Base-by-base conservation (phyloP, 2,113 vertebrate genomes). In the Laticauda colubrina region DNA sequence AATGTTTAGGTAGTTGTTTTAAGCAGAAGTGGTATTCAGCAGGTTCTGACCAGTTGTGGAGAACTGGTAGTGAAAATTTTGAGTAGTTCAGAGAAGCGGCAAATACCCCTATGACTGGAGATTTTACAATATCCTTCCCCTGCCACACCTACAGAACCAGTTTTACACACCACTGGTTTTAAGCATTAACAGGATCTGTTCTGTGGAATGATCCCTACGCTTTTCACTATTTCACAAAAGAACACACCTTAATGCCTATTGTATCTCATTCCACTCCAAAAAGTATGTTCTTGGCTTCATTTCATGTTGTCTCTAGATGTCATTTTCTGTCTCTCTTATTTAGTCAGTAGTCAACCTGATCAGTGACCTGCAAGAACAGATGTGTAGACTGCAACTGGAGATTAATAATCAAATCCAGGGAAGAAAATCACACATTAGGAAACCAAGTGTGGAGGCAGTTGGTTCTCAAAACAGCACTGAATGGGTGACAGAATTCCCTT, bases 291-390 rank as follows among this genome's bases (percentile, higher is more conserved):
- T 94, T 92, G 91, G 57, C 39, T 56, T 91, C 29, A 56, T 94
- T 87, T 26, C 0, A 7, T 94, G 87, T 93, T 94, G 64, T 96
- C 56, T 93, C 43, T 3, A 57, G 0, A 92, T 14, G 93, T 14
- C 90, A 92, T 92, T 93, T 96, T 94, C 91, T 45, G 96, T 90
- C 90, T 96, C 92, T 88, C 95, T 95, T 97, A 97, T 98, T 96
- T 98, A 99, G 99, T 99, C 98, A 56, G 98, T 99, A 97, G 98
- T 99, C 97, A 99, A 99, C 98, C 98, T 99, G 97, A 99, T 99
- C 98, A 99, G 98, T 97, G 99, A 99, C 96, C 98, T 99, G 87
- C 99, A 99, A 97, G 99, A 99, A 96, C 98, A 99, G 98, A 99
- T 99, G 99, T 99, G 98, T 98, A 98, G 97, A 97, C 98, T 99